Evolutionary conservation across 2,113 vertebrate species (phyloP), one percentile per base, ranked within the genome.

Genomic region (Trichechus manatus): DNA sequence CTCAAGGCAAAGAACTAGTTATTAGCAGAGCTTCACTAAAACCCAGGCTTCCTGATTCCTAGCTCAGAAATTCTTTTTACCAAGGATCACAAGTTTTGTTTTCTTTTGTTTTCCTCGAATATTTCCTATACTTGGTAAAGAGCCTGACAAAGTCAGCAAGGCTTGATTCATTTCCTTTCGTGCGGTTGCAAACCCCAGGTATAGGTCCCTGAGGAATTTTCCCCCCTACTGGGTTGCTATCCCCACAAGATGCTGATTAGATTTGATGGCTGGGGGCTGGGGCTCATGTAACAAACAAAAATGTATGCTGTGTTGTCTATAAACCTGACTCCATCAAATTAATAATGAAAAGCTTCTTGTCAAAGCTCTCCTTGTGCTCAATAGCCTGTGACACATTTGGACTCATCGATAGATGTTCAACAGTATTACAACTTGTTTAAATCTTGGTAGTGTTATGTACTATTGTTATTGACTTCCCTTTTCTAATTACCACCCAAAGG

Each of bases 401-500:
- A 97, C 97, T 98, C 98, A 99, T 99, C 99, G 98, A 98, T 98
- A 99, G 98, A 98, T 98, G 98, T 98, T 98, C 98, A 98, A 98
- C 98, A 98, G 98, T 98, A 98, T 98, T 98, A 98, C 98, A 98
- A 98, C 98, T 98, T 98, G 98, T 98, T 99, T 99, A 98, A 98
- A 98, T 98, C 98, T 99, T 98, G 93, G 98, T 98, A 98, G 98
- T 98, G 97, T 98, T 98, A 98, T 98, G 98, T 98, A 98, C 98
- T 98, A 98, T 98, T 98, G 98, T 97, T 99, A 99, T 98, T 98
- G 98, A 99, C 99, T 98, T 98, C 97, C 97, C 95, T 98, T 98
- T 99, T 98, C 98, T 99, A 99, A 99, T 99, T 99, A 99, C 98
- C 98, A 99, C 98, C 98, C 98, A 98, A 98, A 99, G 98, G 98